Evolutionary conservation across 2,797 vertebrate genomes (phyloP), one percentile per base, ranked within the genome.

Genomic region (Ctenosaura bakeri): DNA sequence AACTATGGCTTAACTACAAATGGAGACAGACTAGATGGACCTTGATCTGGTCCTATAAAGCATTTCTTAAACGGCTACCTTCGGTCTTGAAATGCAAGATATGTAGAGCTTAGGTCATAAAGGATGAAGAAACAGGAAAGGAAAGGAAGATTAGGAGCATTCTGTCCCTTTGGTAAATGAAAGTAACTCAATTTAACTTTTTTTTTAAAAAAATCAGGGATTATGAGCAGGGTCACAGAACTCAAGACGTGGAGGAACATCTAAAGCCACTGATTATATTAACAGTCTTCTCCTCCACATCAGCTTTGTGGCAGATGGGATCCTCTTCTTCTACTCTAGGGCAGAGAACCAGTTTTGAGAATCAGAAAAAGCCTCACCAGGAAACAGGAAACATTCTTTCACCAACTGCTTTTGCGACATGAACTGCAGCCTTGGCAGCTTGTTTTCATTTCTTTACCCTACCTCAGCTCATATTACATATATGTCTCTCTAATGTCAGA

Each of bases 401-500:
- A 29, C 69, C 69, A 71, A 9, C 69, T 32, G 32, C 69, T n/a
- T 29, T n/a, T 71, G 69, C 3, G 2, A 29, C 32, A 12, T 29
- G 29, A n/a, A 14, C 10, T 71, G 69, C 69, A 71, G 69, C 69
- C 69, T n/a, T 22, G 6, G 29, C 9, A n/a, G 29, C 29, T 71
- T n/a, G 2, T n/a, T n/a, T n/a, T 9, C 29, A 10, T 59, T 20
- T 18, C 20, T 14, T 59, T 4, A 16, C 56, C 56, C 56, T 59
- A 59, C 56, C 56, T 1, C 54, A 16, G 20, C 16, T 59, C 56
- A 16, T 59, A 18, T 59, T 16, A 59, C 3, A 4, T 18, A 59
- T 18, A 59, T 59, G 56, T 59, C 56, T 12, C 32, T 56, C 4
- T 6, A 82, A 93, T 97, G 97, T 0, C 95, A 35, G 38, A 20